Base-by-base conservation (phyloP, 64 coral and sea anemone species). In the Montipora foliosa region DNA sequence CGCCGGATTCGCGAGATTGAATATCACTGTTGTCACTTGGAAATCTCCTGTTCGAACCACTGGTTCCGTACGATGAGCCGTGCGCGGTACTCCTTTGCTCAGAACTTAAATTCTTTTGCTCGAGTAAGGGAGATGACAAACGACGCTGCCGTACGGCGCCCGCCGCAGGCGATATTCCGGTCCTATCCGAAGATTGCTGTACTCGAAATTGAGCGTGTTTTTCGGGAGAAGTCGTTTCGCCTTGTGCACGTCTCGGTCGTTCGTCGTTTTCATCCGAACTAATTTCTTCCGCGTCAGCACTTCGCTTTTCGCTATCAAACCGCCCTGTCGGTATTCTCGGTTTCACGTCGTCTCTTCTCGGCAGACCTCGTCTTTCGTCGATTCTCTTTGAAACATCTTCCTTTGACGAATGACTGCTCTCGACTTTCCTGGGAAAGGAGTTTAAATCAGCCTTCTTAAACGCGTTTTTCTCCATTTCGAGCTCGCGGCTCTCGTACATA, bases 401-500 rank as follows among this genome's bases (percentile, higher is more conserved):
- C 5, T 84, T 95, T 15, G 70, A 85, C 49, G 70, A 51, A 89
- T 85, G 82, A 77, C 74, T 89, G 73, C 82, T 61, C 22, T 95
- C 93, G 22, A 85, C 58, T 37, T 76, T 78, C 90, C 72, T 90
- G 6, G 80, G 72, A 49, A 90, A 80, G 8, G 80, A 66, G 7
- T 57, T 67, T 0, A 78, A 71, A 7, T 95, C 93, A 48, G 70
- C 62, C 69, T 80, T 95, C 60, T 69, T 95, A 46, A 85, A 95
- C 19, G 87, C 88, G 37, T 67, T 90, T 83, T 83, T 87, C 68
- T 98, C 96, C 70, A 98, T 78, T 20, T 98, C 96, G n/a, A 91
- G 93, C 68, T 95, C 96, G 60, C 96, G 79, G 79, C 73, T 95
- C 71, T 94, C 93, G 79, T 91, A 98, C 89, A 92, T 98, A 17